Conservation (phyloP, 2,113 vertebrate genomes). For the Proterorhinus semilunaris region DNA sequence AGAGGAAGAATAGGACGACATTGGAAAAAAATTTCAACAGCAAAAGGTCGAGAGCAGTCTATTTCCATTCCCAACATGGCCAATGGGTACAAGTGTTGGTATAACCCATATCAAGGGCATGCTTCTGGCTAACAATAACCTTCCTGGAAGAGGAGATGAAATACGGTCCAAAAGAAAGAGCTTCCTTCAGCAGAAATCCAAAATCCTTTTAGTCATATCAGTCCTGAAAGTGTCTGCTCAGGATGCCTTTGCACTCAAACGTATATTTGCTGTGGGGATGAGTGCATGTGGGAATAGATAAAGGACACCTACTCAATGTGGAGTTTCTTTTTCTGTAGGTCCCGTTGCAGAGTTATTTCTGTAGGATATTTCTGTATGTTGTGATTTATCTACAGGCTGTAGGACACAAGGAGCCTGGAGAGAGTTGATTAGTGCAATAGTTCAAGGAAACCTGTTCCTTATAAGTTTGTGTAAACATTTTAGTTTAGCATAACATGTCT, state of each 20-base stretch:
- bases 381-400: not conserved
- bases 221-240: constrained; percentile 52
- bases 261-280: constrained; percentile 26
- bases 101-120: constrained; percentile 65
- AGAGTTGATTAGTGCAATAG: not conserved
- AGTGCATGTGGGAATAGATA: constrained; percentile 10
- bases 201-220: constrained; percentile 62
- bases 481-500: too few relatives aligned
- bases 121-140: constrained; percentile 64
- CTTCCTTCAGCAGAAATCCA: constrained; percentile 61
- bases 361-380: constrained; percentile 4
- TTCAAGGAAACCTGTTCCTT: not conserved
- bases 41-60: constrained; percentile 70
- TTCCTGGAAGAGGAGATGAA: constrained; percentile 47
- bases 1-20: constrained; percentile 37
- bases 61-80: constrained; percentile 70
- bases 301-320: constrained; percentile 16
- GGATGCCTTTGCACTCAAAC: constrained; percentile 38
- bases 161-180: constrained; percentile 44
- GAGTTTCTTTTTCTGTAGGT: constrained; percentile 6
- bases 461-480: not conserved
- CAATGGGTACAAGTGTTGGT: constrained; percentile 53
- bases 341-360: not conserved
- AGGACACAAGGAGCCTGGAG: not conserved
- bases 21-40: constrained; percentile 63